Evolutionary conservation across 1,140 invertebrate species (phyloP).

Genomic region (Batillaria attramentaria): DNA sequence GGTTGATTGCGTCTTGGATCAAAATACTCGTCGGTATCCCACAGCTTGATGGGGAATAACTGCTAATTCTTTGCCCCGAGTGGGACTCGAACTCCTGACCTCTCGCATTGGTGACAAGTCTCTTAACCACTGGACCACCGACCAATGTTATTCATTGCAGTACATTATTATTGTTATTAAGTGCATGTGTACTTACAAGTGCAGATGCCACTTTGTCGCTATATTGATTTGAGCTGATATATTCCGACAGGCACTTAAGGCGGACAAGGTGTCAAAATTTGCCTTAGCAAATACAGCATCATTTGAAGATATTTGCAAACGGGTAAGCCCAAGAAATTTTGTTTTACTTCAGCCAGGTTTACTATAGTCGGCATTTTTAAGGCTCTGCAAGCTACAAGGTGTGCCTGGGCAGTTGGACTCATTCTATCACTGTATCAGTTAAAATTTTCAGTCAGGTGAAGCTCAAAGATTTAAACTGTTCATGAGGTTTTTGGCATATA

Average conservation of each 20-base stretch:
- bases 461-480: neutral
- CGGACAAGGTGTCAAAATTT: constrained; percentile 53
- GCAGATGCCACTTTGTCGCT: neutral
- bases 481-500: neutral
- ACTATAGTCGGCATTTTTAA: neutral
- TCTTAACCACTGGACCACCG: no score
- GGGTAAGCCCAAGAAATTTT: constrained; percentile 23
- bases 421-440: neutral
- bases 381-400: neutral
- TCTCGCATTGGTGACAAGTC: no score
- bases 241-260: constrained; percentile 45
- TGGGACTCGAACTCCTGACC: no score
- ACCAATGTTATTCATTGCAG: neutral
- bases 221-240: neutral
- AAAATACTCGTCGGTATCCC: no score
- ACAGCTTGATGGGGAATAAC: no score
- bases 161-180: neutral
- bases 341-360: neutral
- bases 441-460: neutral
- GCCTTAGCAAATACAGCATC: constrained; percentile 48
- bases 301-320: constrained; percentile 47
- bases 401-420: neutral
- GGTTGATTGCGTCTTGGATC: no score
- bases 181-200: neutral
- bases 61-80: no score